These are phyloP conservation scores for Antrozous pallidus DNA, from an alignment of 2,797 vertebrate genomes.

Conservation along the genomic window DNA sequence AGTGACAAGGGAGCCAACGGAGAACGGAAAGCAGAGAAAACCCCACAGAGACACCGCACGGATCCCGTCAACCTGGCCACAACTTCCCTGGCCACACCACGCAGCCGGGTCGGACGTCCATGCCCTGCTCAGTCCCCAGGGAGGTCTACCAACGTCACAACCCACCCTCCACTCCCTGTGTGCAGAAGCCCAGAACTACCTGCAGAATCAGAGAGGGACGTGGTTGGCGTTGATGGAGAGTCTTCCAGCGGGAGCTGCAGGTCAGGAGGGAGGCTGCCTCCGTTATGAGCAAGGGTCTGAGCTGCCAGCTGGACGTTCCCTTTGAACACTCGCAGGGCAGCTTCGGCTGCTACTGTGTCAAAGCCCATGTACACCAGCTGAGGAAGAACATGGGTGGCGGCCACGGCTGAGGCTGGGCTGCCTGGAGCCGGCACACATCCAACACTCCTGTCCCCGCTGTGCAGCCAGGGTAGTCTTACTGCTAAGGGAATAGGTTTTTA, in stretches of 20 bases:
- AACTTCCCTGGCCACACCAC: no score
- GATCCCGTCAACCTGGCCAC: not conserved
- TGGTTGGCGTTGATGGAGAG: constrained; percentile 68
- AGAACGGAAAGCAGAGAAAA: not conserved
- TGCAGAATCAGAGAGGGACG: constrained; percentile 75
- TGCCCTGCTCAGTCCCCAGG: not conserved
- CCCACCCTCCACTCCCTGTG: not conserved
- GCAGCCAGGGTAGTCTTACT: rapidly evolving
- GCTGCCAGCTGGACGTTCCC: constrained; percentile 89
- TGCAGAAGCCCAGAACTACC: not conserved
- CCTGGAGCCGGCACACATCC: rapidly evolving
- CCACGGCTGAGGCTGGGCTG: not conserved
- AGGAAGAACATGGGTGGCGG: not conserved
- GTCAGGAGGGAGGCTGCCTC: constrained; percentile 85
- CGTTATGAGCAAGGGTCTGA: constrained; percentile 89
- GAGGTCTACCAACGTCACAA: not conserved
- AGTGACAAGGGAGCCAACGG: rapidly evolving
- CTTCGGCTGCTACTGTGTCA: constrained; percentile 79
- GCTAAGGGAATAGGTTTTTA: rapidly evolving
- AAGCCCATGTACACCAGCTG: constrained; percentile 93
- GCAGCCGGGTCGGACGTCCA: no score
- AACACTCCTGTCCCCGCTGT: rapidly evolving
- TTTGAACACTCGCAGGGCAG: constrained; percentile 85
- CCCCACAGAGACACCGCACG: rapidly evolving
- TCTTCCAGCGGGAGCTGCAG: constrained; percentile 76